A percentile compares a stretch with the other conserved stretches of the same genome.
Evolutionary conservation across 2,888 invertebrate species (phyloP).

Genomic region (Tenodera sinensis): DNA sequence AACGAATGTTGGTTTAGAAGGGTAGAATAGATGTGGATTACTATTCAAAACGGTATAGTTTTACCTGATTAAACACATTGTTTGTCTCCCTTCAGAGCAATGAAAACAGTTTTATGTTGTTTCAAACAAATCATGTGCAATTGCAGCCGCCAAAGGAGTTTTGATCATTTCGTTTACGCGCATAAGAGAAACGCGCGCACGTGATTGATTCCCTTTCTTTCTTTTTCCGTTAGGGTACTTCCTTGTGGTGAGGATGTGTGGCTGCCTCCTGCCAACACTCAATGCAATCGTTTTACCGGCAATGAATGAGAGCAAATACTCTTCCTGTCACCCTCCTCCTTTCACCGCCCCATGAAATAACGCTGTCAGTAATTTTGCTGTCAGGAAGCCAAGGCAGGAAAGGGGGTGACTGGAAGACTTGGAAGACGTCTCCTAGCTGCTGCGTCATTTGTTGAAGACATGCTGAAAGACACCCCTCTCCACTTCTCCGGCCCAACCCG

Average conservation of each 20-base stretch:
- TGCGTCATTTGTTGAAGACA: conserved; percentile 29
- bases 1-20: background rate
- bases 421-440: background rate
- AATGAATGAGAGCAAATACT: conserved; percentile 6
- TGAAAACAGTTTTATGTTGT: background rate
- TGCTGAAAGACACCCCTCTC: conserved; percentile 3
- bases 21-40: background rate
- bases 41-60: background rate
- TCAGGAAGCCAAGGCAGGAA: conserved; percentile 9
- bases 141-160: background rate
- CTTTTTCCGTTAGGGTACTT: no score
- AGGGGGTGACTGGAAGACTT: conserved; percentile 16
- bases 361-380: conserved; percentile 48
- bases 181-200: background rate
- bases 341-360: conserved; percentile 38
- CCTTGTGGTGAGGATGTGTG: background rate
- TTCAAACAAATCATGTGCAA: background rate
- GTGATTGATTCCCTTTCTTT: background rate
- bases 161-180: background rate
- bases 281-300: conserved; percentile 18
- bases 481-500: background rate
- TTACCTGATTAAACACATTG: background rate
- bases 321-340: conserved; percentile 29
- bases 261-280: background rate
- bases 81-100: background rate